These are phyloP conservation scores for Dasypus novemcinctus DNA, from an alignment of 2,113 vertebrate species.

Conservation along the genomic window DNA sequence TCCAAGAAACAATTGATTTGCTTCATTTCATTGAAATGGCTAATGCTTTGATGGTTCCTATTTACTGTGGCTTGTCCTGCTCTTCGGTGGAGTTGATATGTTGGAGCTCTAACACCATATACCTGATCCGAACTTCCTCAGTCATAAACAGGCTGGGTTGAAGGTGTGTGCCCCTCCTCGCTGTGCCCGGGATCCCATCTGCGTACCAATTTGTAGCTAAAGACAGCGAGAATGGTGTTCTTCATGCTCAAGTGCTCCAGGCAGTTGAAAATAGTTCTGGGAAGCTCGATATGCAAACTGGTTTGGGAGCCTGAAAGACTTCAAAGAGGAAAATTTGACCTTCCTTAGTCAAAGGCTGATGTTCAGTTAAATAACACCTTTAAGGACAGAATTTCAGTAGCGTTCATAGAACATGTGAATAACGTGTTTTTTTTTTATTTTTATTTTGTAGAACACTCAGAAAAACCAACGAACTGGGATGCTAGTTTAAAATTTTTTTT, in stretches of 20 bases:
- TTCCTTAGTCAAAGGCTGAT: conserved; percentile 69
- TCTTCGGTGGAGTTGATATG: conserved; percentile 84
- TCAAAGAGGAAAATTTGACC: conserved; percentile 81
- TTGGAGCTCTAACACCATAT: conserved; percentile 86
- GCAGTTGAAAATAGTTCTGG: conserved; percentile 82
- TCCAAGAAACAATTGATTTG: conserved; percentile 86
- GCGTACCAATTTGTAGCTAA: conserved; percentile 85
- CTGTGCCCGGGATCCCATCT: conserved; percentile 76
- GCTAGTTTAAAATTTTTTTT: background rate
- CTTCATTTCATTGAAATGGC: conserved; percentile 90
- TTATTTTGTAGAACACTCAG: background rate
- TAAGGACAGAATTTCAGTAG: conserved; percentile 17
- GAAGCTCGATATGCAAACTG: conserved; percentile 84
- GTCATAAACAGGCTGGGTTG: conserved; percentile 84
- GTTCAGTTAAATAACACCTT: conserved; percentile 42
- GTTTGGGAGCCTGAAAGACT: conserved; percentile 80
- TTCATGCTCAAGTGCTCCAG: conserved; percentile 83
- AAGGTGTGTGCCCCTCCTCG: conserved; percentile 74
- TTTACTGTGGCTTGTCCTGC: conserved; percentile 86
- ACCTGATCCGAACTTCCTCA: conserved; percentile 87
- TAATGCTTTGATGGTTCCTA: conserved; percentile 89
- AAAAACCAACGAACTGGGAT: background rate
- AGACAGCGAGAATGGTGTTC: conserved; percentile 84
- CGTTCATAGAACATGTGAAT: conserved; percentile 5
- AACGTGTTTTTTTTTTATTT: too few species aligned